phyloP scores from a whole-genome alignment of 2,888 invertebrate genomes.

The Drosophila flavopinicola region DNA sequence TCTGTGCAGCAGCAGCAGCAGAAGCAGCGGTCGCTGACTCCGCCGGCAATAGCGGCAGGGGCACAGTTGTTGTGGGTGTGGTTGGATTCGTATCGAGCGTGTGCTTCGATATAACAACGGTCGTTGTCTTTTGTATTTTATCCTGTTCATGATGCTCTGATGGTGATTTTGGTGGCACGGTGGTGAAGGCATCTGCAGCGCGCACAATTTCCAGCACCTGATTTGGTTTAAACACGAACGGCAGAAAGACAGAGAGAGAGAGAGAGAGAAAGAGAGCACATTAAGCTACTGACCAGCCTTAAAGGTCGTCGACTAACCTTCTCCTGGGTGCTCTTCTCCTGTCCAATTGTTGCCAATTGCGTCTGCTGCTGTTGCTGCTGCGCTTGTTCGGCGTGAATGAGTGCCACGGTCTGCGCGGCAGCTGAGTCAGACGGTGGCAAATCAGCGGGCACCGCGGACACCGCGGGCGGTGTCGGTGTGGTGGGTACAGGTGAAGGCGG shows the following conservation, averaged over 20 bases:
- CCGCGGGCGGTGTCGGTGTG: conserved; percentile 54
- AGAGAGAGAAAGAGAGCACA: conserved; percentile 1
- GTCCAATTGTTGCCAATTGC: conserved; percentile 86
- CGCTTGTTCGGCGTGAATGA: conserved; percentile 70
- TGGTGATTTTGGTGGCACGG: conserved; percentile 90
- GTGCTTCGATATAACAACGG: conserved; percentile 97
- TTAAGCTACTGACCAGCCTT: conserved; percentile 16
- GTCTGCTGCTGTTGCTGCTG: conserved; percentile 60
- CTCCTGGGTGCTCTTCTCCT: conserved; percentile 93
- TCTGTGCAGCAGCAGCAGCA: conserved; percentile 47
- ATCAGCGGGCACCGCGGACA: conserved; percentile 38
- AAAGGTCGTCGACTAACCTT: conserved; percentile 85
- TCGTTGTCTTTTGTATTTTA: conserved; percentile 92
- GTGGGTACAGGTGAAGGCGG: conserved; percentile 66
- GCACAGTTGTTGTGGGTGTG: conserved; percentile 74
- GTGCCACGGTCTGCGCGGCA: conserved; percentile 70
- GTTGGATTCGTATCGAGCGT: conserved; percentile 88
- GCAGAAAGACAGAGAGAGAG: too few relatives aligned
- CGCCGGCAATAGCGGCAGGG: conserved; percentile 38
- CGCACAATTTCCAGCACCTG: conserved; percentile 95
- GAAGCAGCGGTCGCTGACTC: conserved; percentile 49
- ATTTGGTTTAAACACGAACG: conserved; percentile 36
- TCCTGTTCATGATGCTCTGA: conserved; percentile 86
- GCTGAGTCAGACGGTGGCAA: conserved; percentile 46
- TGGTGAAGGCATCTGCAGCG: conserved; percentile 87